Base-by-base conservation (phyloP, 2,113 vertebrate species). In the Ailuropoda melanoleuca region DNA sequence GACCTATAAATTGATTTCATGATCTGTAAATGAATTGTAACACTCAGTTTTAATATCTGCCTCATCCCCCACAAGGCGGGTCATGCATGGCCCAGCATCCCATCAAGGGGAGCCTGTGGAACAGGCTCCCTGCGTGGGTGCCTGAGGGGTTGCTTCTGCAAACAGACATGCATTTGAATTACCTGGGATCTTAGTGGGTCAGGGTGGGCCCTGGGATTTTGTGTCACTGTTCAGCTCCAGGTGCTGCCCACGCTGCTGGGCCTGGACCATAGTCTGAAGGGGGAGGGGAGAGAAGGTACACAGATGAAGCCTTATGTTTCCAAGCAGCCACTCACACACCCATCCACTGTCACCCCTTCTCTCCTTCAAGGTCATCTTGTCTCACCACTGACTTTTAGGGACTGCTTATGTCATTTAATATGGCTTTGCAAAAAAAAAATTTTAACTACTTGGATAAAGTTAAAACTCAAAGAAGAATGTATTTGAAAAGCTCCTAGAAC, bases 21-120 rank as follows among this genome's bases (percentile, higher is more conserved):
- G 68, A 83, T 83, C 77, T 82, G 23, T 95, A 95, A 81, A 82
- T 90, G 93, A 94, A 70, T 85, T 64, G 66, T 93, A 92, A 89
- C 64, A 48, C 19, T n/a, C 4, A 29, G 18, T 72, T 95, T 96
- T 68, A 48, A 90, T 60, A 39, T 82, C 19, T 34, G 29, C 21
- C 83, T 82, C 37, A 31, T 75, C 26, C 8, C 50, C 18, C 13
- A 74, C 64, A 64, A 17, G 13, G 55, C 53, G 34, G 21, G 34
- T 53, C 66, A 37, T 43, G 48, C 26, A 1, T 3, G 29, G 53
- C 37, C 43, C 72, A 17, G 23, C 19, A 4, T 24, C 85, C 12
- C 7, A 17, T 39, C 21, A 23, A 60, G 64, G 85, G 58, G 23
- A 37, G 31, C 26, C 64, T 10, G 34, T 64, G 62, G 9, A 53